Evolutionary conservation across 2,797 vertebrate genomes (phyloP), one percentile per base, ranked within the genome.

Genomic region (Loris lydekkerianus): DNA sequence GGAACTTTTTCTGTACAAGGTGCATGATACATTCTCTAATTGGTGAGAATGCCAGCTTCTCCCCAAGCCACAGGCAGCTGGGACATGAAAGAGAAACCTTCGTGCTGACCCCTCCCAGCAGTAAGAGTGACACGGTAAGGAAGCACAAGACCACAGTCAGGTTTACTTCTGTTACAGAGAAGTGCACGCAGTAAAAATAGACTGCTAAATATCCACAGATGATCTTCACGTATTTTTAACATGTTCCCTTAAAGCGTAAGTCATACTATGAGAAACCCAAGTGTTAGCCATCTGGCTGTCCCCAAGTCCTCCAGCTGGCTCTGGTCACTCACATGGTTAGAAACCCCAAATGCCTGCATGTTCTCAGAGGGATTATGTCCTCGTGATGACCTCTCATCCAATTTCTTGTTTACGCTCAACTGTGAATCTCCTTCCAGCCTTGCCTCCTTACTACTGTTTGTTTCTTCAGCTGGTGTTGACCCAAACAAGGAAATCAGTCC

Each of bases 141-240:
- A 69, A 84, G 40, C 27, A 1, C 15, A 94, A 92, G 69, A 56
- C 73, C 31, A 81, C 46, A 63, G 31, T 70, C 61, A 27, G 43
- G 78, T 61, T 94, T 73, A 46, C 77, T 85, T 83, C 49, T 63
- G 88, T 56, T 34, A 37, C 0, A 80, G 75, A 88, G 77, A 96
- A 92, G 88, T 46, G 46, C 43, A 63, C 18, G 14, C 49, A 40
- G 43, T 92, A 85, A 91, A 97, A 96, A 93, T 15, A 87, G 46
- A 90, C 86, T 60, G 72, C 63, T 89, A 92, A 96, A 73, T 96
- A 96, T 15, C 82, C 72, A 67, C 88, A 56, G 91, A 78, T 95
- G 56, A 77, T 78, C 94, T 96, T 88, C 67, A 87, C 72, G 25
- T 93, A 58, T 58, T 93, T 97, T 90, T 80, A 87, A 84, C 82